These are phyloP conservation scores for Telmatochromis sp. DNA, from an alignment of 2,113 vertebrate genomes.

Conservation along the genomic window DNA sequence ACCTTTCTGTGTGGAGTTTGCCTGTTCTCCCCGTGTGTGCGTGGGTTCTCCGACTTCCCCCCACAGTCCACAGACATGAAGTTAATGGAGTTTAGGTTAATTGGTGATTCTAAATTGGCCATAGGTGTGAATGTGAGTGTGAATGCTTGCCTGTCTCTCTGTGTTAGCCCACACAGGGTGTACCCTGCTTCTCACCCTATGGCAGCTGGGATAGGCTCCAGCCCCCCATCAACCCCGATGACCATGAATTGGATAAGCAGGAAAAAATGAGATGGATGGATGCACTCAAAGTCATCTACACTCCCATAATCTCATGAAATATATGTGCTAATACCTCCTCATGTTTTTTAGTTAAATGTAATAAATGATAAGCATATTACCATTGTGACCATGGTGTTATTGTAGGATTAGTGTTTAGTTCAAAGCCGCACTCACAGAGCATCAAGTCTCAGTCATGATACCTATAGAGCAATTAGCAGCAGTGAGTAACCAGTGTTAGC, in stretches of 20 bases:
- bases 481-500: background rate
- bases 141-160: background rate
- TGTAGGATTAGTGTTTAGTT: background rate
- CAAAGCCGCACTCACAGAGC: background rate
- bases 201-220: background rate
- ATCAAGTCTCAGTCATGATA: background rate
- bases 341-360: background rate
- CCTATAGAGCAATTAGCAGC: background rate
- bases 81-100: background rate
- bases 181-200: background rate
- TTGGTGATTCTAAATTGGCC: background rate
- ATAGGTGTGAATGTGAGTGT: background rate
- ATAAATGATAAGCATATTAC: background rate
- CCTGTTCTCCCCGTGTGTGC: background rate
- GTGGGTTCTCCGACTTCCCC: background rate
- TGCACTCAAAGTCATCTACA: background rate
- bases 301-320: background rate
- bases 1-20: background rate
- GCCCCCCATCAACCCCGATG: accelerated
- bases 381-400: background rate
- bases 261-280: background rate
- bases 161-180: background rate
- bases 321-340: background rate
- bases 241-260: background rate
- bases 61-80: background rate